Conservation (phyloP, 2,797 vertebrate genomes). For the Eleutherodactylus coqui region DNA sequence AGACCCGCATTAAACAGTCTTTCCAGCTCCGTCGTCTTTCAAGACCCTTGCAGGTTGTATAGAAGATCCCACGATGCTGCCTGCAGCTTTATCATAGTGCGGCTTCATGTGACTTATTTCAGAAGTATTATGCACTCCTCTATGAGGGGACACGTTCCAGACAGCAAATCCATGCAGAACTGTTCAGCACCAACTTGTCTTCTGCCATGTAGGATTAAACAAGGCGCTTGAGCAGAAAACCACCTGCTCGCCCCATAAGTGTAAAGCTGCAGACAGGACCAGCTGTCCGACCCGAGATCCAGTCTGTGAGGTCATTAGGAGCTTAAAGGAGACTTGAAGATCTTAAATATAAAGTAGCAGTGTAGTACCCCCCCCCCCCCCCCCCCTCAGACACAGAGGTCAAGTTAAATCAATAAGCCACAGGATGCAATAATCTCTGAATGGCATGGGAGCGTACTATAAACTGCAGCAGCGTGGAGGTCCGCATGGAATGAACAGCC, state of each 20-base stretch:
- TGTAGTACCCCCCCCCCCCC: not conserved
- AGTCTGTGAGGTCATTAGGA: not conserved
- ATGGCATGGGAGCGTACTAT: not conserved
- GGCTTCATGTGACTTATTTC: no score
- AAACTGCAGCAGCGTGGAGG: not conserved
- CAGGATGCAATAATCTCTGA: not conserved
- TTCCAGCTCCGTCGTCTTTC: no score
- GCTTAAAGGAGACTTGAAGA: not conserved
- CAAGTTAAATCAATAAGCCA: no score
- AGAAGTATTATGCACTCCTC: no score
- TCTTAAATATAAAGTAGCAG: slow-evolving; percentile 1
- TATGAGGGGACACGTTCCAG: not conserved
- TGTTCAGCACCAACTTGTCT: not conserved
- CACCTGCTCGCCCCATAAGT: not conserved
- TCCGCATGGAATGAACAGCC: not conserved
- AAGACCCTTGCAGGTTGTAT: no score
- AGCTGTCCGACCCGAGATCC: not conserved
- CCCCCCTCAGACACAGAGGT: no score
- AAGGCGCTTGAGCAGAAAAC: not conserved
- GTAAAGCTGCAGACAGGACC: not conserved
- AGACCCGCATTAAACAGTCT: no score
- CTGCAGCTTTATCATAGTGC: no score
- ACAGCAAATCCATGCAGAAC: not conserved
- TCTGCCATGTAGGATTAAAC: not conserved
- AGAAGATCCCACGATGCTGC: no score